These are phyloP conservation scores for Phocides pigmalion DNA, from an alignment of 1,140 invertebrate genomes.

Conservation along the genomic window DNA sequence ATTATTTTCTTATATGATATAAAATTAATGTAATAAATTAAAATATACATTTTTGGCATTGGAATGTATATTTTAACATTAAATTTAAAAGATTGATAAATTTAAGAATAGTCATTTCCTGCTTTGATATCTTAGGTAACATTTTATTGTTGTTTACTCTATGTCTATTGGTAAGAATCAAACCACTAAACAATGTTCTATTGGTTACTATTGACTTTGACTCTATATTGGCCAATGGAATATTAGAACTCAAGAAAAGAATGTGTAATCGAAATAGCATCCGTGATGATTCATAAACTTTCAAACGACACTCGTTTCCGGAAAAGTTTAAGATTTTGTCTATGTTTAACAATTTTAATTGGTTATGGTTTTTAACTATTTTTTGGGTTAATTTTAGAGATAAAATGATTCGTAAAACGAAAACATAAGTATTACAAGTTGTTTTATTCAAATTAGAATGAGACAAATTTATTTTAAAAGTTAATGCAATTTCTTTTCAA, in stretches of 20 bases:
- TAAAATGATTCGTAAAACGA: background rate
- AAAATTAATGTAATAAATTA: too few relatives aligned
- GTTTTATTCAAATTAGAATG: background rate
- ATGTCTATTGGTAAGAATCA: background rate
- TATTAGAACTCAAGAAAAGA: conserved; percentile 20
- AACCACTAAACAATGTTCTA: conserved; percentile 31
- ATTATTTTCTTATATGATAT: too few relatives aligned
- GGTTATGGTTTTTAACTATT: conserved; percentile 41
- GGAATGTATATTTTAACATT: too few relatives aligned
- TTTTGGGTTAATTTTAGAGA: background rate
- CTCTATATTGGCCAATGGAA: conserved; percentile 48
- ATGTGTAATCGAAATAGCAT: conserved; percentile 63
- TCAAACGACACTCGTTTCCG: conserved; percentile 80
- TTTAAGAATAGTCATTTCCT: too few relatives aligned
- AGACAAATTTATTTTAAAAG: background rate
- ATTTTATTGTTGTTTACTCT: conserved; percentile 4
- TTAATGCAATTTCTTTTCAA: conserved; percentile 26
- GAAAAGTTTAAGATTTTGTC: conserved; percentile 62
- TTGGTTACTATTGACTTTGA: conserved; percentile 42
- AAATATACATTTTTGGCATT: too few relatives aligned
- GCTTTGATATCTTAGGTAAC: too few relatives aligned
- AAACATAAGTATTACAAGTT: background rate
- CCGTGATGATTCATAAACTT: conserved; percentile 76
- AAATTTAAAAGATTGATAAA: too few relatives aligned
- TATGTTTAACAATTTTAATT: conserved; percentile 43